These are phyloP conservation scores for Mesocricetus auratus DNA, from an alignment of 2,113 vertebrate species.

Conservation along the genomic window DNA sequence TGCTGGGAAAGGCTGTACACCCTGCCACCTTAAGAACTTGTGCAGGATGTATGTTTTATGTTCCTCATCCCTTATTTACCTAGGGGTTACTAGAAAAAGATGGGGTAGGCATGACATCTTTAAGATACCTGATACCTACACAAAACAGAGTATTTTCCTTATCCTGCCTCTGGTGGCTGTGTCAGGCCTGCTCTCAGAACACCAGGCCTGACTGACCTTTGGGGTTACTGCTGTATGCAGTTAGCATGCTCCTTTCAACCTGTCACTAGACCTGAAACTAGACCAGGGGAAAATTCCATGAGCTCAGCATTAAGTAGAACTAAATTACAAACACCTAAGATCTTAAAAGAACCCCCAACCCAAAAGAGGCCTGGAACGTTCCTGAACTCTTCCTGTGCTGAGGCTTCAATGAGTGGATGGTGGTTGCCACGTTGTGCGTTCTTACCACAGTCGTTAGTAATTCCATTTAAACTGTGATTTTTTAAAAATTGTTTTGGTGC, in stretches of 20 bases:
- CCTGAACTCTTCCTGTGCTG: not conserved
- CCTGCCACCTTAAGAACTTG: not conserved
- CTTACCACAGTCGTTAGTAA: conserved; percentile 60
- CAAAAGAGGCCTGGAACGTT: not conserved
- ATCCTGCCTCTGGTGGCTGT: conserved; percentile 83
- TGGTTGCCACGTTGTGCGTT: not conserved
- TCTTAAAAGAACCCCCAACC: conserved; percentile 19
- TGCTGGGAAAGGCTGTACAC: not conserved
- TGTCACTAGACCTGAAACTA: not conserved
- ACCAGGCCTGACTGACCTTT: conserved; percentile 62
- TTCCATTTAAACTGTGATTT: conserved; percentile 77
- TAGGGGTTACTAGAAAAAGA: not conserved
- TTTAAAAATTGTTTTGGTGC: conserved; percentile 84
- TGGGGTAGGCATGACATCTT: not conserved
- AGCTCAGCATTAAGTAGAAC: not conserved
- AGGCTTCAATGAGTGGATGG: not conserved
- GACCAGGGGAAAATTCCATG: not conserved
- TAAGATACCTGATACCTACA: conserved; percentile 55
- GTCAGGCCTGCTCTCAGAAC: conserved; percentile 71
- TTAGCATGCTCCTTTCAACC: not conserved
- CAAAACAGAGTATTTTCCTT: conserved; percentile 81
- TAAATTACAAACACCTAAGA: not conserved
- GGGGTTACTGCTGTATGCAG: conserved; percentile 53
- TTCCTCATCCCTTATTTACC: not conserved
- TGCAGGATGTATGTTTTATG: not conserved